Evolutionary conservation across 2,797 vertebrate species (phyloP).

Genomic region (Gambusia yucatana): DNA sequence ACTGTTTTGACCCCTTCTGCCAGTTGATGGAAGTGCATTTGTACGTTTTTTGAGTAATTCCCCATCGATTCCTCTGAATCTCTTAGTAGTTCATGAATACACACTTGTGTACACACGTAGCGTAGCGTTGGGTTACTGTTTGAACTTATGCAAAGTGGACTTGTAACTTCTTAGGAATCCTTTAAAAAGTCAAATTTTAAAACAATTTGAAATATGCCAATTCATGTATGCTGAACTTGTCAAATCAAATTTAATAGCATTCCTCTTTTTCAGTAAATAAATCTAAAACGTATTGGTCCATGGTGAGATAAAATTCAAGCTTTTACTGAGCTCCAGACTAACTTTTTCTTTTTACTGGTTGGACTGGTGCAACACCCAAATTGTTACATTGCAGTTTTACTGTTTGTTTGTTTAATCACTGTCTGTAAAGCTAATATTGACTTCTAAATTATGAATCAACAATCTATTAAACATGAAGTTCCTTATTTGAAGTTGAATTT

Average conservation of each 20-base stretch:
- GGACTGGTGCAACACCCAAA: not conserved
- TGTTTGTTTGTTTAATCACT: not conserved
- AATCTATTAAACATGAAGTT: not conserved
- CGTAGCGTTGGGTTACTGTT: no score
- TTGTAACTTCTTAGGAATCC: no score
- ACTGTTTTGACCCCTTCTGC: conserved; percentile 16
- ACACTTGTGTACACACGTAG: no score
- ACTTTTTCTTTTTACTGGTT: not conserved
- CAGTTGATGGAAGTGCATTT: conserved; percentile 23
- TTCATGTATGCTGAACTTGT: not conserved
- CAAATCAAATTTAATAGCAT: not conserved
- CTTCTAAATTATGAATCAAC: not conserved
- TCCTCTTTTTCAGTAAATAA: not conserved
- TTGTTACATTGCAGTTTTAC: not conserved
- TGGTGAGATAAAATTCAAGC: not conserved
- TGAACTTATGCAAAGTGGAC: not conserved
- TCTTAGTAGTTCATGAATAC: not conserved
- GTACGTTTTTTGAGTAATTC: conserved; percentile 4
- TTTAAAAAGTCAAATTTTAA: not conserved
- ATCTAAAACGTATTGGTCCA: not conserved
- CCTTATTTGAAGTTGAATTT: not conserved
- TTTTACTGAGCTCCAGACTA: not conserved
- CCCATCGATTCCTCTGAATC: not conserved
- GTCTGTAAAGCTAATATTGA: not conserved
- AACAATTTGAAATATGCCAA: not conserved